Percentiles rank a stretch among this genome's conserved stretches.
phyloP scores from a whole-genome alignment of 2,888 invertebrate genomes.

The Slavum lentiscoides region DNA sequence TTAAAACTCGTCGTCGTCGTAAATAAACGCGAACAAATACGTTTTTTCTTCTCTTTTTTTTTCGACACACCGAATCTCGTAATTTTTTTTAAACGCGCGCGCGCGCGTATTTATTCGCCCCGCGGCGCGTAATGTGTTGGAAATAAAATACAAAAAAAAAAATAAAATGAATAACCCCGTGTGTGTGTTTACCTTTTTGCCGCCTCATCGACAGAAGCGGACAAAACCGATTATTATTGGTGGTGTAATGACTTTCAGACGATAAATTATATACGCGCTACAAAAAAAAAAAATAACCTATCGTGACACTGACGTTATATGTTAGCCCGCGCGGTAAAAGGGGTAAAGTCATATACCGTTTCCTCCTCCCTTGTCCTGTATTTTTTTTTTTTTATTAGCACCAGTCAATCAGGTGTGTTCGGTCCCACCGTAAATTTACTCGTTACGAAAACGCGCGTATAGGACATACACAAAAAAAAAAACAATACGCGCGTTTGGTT shows the following conservation, averaged over 20 bases:
- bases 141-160: constrained; percentile 10
- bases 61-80: constrained; percentile 15
- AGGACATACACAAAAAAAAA: constrained; percentile 2
- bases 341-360: constrained; percentile 48
- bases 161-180: background rate
- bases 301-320: constrained; percentile 50
- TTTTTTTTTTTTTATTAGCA: constrained; percentile 31
- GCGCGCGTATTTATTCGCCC: background rate
- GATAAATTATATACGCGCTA: constrained; percentile 40
- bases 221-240: constrained; percentile 53
- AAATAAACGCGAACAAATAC: constrained; percentile 50
- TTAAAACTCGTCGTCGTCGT: constrained; percentile 38
- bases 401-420: constrained; percentile 53
- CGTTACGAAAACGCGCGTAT: constrained; percentile 29
- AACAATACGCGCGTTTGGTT: constrained; percentile 29
- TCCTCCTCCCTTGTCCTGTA: constrained; percentile 34
- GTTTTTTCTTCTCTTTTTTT: constrained; percentile 8
- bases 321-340: constrained; percentile 17
- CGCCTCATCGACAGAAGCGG: constrained; percentile 47
- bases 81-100: constrained; percentile 5
- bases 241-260: constrained; percentile 51
- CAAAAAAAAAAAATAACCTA: constrained; percentile 33
- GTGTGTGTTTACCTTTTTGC: constrained; percentile 53
- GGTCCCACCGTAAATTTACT: constrained; percentile 52
- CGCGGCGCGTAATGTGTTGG: constrained; percentile 9